Evolutionary conservation across 1,140 invertebrate genomes (phyloP).

Genomic region (Megalonaias nervosa): DNA sequence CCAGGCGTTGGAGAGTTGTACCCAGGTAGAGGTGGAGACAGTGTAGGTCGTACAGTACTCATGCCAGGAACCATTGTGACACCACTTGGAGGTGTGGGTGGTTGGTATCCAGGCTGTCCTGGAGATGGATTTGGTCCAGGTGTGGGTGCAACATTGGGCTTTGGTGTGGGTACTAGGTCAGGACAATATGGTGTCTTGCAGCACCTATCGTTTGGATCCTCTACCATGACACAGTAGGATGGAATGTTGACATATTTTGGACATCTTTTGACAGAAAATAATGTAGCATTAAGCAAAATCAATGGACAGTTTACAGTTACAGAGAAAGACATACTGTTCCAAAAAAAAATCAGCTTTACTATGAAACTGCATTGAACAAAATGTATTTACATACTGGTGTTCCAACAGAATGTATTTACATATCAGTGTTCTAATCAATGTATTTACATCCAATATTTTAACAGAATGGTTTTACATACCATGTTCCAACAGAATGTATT

Average conservation of each 20-base stretch:
- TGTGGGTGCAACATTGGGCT: constrained; percentile 25
- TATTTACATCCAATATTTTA: too few relatives aligned
- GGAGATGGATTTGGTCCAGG: constrained; percentile 32
- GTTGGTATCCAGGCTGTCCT: not conserved
- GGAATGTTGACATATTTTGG: constrained; percentile 49
- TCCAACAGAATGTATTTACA: too few relatives aligned
- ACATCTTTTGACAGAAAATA: constrained; percentile 41
- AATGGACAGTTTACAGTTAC: too few relatives aligned
- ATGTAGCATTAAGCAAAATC: too few relatives aligned
- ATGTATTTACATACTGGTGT: too few relatives aligned
- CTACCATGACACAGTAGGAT: constrained; percentile 42
- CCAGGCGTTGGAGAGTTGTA: not conserved
- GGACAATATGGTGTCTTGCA: constrained; percentile 49
- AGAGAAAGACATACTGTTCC: too few relatives aligned
- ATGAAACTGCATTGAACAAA: too few relatives aligned
- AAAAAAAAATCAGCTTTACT: too few relatives aligned
- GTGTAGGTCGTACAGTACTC: constrained; percentile 14
- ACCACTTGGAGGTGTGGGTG: constrained; percentile 2
- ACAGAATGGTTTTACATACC: too few relatives aligned
- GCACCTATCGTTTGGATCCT: constrained; percentile 50
- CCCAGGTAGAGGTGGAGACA: constrained; percentile 12
- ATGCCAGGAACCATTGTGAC: constrained; percentile 19
- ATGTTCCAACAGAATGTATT: too few relatives aligned
- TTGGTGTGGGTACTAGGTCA: constrained; percentile 34
- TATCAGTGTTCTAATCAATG: too few relatives aligned